A percentile compares a stretch with the other conserved stretches of the same genome.
Evolutionary conservation across 1,140 invertebrate genomes (phyloP).

Genomic region (Drosophila ironensis): DNA sequence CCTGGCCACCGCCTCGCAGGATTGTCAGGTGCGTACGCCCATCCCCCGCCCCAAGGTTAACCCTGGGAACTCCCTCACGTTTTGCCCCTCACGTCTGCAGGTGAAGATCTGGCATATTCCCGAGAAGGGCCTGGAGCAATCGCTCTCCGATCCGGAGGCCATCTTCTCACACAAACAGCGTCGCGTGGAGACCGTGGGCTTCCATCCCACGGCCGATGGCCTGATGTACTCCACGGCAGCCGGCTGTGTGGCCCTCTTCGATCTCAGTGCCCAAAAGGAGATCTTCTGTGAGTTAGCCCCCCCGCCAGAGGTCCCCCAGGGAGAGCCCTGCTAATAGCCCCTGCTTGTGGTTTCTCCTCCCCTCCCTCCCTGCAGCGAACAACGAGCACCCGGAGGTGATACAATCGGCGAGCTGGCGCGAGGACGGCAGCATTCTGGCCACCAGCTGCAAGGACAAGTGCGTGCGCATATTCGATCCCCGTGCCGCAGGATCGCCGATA

Average conservation of each 20-base stretch:
- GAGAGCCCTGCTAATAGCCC: not conserved
- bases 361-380: constrained; percentile 84
- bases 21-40: constrained; percentile 86
- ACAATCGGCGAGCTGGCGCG: constrained; percentile 92
- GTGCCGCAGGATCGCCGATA: constrained; percentile 84
- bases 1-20: constrained; percentile 94
- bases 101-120: constrained; percentile 94
- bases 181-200: constrained; percentile 92
- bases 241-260: constrained; percentile 92
- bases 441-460: constrained; percentile 92
- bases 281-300: constrained; percentile 86
- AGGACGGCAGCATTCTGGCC: constrained; percentile 89
- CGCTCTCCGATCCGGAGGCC: constrained; percentile 90
- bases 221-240: constrained; percentile 91
- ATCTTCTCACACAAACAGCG: constrained; percentile 91
- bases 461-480: constrained; percentile 91
- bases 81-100: constrained; percentile 40
- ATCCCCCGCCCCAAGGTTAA: too few species aligned
- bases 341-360: too few species aligned
- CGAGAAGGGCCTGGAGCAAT: constrained; percentile 89
- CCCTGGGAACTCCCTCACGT: not conserved
- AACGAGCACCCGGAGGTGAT: constrained; percentile 91
- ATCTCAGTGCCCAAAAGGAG: constrained; percentile 91
- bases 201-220: constrained; percentile 93
- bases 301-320: not conserved